These are phyloP conservation scores for Argynnis bischoffii DNA, from an alignment of 2,888 invertebrate species.

Conservation along the genomic window DNA sequence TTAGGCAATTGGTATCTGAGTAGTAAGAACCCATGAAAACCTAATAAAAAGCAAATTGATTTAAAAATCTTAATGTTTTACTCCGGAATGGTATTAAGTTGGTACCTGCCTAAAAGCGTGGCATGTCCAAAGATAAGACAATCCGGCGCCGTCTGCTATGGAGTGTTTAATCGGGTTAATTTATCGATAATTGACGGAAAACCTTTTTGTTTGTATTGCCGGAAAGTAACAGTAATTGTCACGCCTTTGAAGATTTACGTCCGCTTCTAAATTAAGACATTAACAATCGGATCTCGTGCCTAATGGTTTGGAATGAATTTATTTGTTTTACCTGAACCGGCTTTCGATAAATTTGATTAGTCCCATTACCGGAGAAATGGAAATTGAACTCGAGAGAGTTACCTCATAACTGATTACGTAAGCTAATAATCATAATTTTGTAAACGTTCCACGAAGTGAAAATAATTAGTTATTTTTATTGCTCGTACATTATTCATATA, in stretches of 20 bases:
- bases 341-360: slow-evolving; percentile 66
- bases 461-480: slow-evolving; percentile 32
- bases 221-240: slow-evolving; percentile 83
- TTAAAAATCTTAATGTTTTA: slow-evolving; percentile 69
- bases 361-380: slow-evolving; percentile 49
- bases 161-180: slow-evolving; percentile 81
- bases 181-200: slow-evolving; percentile 83
- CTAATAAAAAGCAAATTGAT: slow-evolving; percentile 77
- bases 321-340: slow-evolving; percentile 76
- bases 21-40: slow-evolving; percentile 48
- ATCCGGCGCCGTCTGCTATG: slow-evolving; percentile 76
- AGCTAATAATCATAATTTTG: slow-evolving; percentile 32
- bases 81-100: slow-evolving; percentile 60
- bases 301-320: slow-evolving; percentile 82
- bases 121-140: slow-evolving; percentile 77
- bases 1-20: slow-evolving; percentile 4
- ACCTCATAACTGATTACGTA: slow-evolving; percentile 40
- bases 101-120: slow-evolving; percentile 80
- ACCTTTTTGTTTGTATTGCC: slow-evolving; percentile 82
- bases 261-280: slow-evolving; percentile 82
- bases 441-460: slow-evolving; percentile 28
- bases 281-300: slow-evolving; percentile 81
- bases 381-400: slow-evolving; percentile 54
- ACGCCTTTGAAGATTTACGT: slow-evolving; percentile 83
- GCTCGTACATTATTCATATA: slow-evolving; percentile 32